A percentile compares a stretch with the other conserved stretches of the same genome.
Evolutionary conservation across 1,140 invertebrate species (phyloP).

Genomic region (Homalodisca vitripennis): DNA sequence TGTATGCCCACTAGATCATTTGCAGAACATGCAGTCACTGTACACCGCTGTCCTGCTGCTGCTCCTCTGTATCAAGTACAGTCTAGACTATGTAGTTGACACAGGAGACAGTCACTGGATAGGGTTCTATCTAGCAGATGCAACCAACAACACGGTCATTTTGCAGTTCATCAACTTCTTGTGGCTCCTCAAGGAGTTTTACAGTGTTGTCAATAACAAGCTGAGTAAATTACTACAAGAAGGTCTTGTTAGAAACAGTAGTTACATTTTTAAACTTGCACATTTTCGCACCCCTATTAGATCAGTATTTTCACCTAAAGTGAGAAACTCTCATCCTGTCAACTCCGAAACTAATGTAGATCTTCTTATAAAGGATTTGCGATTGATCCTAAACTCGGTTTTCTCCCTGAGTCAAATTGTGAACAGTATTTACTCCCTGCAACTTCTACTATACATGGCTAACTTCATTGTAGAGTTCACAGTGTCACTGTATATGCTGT

Average conservation of each 20-base stretch:
- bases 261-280: background rate
- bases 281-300: background rate
- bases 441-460: background rate
- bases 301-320: background rate
- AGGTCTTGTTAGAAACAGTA: background rate
- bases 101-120: constrained; percentile 7
- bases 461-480: constrained; percentile 13
- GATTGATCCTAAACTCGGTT: background rate
- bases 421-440: constrained; percentile 5
- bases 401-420: background rate
- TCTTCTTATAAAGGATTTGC: background rate
- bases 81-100: background rate
- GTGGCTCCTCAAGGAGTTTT: constrained; percentile 1
- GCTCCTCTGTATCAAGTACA: background rate
- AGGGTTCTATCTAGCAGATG: constrained; percentile 1
- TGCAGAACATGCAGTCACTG: background rate
- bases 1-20: background rate
- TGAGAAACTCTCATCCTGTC: background rate
- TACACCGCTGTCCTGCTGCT: background rate
- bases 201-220: background rate
- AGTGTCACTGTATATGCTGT: constrained; percentile 14
- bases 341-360: background rate
- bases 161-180: background rate
- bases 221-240: background rate
- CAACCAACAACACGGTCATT: background rate